phyloP scores from a whole-genome alignment of 2,113 vertebrate genomes.

The Oreocharis arfaki region DNA sequence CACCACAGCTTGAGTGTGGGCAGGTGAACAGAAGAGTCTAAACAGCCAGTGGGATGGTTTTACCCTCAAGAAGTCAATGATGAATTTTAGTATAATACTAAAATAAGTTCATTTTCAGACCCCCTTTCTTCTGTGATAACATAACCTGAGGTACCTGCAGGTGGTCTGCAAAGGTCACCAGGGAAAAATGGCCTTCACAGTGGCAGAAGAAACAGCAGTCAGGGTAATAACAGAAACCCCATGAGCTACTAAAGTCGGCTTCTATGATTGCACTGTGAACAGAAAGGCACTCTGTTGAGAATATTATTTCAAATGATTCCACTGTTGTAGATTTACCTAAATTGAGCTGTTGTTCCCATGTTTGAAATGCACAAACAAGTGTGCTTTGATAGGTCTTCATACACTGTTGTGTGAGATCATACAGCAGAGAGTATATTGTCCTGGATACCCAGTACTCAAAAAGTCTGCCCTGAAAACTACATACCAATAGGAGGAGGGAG shows the following conservation, averaged over 20 bases:
- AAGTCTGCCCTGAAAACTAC: not conserved
- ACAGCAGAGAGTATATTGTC: not conserved
- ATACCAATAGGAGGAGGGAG: not conserved
- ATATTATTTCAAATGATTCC: not conserved
- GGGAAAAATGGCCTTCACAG: not conserved
- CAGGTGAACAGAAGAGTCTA: not conserved
- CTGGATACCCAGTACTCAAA: not conserved
- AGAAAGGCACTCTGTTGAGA: not conserved
- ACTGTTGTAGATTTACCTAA: not conserved
- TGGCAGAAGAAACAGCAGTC: not conserved
- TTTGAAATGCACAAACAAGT: not conserved
- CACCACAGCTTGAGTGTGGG: not conserved
- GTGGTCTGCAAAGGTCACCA: not conserved
- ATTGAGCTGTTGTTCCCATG: not conserved
- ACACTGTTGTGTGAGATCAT: not conserved
- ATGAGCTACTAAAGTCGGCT: not conserved
- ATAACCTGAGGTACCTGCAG: not conserved
- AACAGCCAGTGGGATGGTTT: not conserved
- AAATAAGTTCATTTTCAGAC: not conserved
- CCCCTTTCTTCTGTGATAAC: not conserved
- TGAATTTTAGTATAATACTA: not conserved
- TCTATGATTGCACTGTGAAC: not conserved
- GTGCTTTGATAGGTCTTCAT: not conserved
- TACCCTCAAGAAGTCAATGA: not conserved
- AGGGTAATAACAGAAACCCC: not conserved